Base-by-base conservation (phyloP, 1,140 invertebrate species). In the Sitophilus oryzae region DNA sequence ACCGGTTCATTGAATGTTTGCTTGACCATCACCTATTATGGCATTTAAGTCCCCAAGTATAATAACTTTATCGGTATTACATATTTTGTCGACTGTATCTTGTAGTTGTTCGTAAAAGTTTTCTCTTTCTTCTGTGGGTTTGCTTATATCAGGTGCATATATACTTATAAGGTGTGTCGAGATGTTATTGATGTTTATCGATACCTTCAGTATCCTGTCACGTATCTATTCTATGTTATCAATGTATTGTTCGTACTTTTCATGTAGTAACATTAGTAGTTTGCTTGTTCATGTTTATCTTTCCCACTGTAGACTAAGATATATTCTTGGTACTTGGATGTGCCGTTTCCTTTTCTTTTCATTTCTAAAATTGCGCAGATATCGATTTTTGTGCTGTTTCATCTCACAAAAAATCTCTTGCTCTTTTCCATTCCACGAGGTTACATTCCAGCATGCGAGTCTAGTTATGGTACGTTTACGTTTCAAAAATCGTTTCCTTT, bases 241-340 rank as follows among this genome's bases (percentile, higher is more conserved):
- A 15, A 59, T 59, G 25, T 41, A 15, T 34, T 59, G 23, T 34
- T 10, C 15, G 23, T 49, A 56, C 38, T 37, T 57, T 22, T 55
- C 52, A 20, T 58, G 54, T n/a, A 59, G 30, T 6, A 55, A 30
- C 10, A 56, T 44, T 11, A 58, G 51, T 35, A 44, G 41, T 49
- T 34, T 16, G 42, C 34, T 52, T 47, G 30, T 51, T 47, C 25
- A 6, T 48, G 20, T 20, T 59, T 55, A 3, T 16, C 20, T 36
- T n/a, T 46, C 34, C 57, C 57, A 40, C 53, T 59, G 38, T 56
- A 59, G 10, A 54, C 43, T 43, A 59, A 37, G 11, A 56, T 55
- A 36, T 51, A 57, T 19, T 57, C 41, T n/a, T 16, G 20, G 10
- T 19, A 16, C 35, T 42, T 59, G 11, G 15, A n/a, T 18, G 34